Evolutionary conservation across 2,797 vertebrate genomes (phyloP), one percentile per base, ranked within the genome.

Genomic region (Notolabrus celidotus): DNA sequence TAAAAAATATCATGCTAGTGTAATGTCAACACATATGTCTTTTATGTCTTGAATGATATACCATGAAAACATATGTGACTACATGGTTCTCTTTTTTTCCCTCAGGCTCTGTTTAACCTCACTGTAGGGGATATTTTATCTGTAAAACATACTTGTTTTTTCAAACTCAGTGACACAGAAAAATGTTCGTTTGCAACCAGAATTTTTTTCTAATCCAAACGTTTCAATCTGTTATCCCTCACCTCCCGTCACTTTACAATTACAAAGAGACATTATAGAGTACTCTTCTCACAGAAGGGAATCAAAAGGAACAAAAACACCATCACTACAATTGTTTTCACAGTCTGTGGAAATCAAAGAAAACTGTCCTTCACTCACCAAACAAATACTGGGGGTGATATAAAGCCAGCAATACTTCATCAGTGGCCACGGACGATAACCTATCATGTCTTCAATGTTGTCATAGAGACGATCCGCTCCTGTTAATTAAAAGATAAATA

Each of bases 371-470:
- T 17, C 5, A 89, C 92, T 89, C 60, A 92, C 92, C 82, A 92
- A 12, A 71, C 91, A 92, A 64, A 92, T 74, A 47, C 34, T 33
- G 16, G 92, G 92, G 16, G 92, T 91, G n/a, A 93, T 0, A 27
- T 89, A 92, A 45, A 88, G 80, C 92, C 92, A 93, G 65, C 90
- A 93, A 33, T 68, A 71, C 78, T 92, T 93, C 80, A 93, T 93
- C 5, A 89, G 0, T 7, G 90, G 81, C 72, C 67, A 60, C 0
- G 88, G 89, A 20, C 91, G 88, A 66, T 91, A 92, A 34, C 88
- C 88, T 7, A 90, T 87, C 92, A 93, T 92, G 69, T 92, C 91
- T 60, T 93, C 91, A 23, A 92, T 92, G 78, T 93, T 88, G 71
- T 92, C 90, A 77, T 89, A 93, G 19, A 93, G 80, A 49, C 29